phyloP scores from a whole-genome alignment of 1,140 invertebrate genomes.

The Drosophila cardini region DNA sequence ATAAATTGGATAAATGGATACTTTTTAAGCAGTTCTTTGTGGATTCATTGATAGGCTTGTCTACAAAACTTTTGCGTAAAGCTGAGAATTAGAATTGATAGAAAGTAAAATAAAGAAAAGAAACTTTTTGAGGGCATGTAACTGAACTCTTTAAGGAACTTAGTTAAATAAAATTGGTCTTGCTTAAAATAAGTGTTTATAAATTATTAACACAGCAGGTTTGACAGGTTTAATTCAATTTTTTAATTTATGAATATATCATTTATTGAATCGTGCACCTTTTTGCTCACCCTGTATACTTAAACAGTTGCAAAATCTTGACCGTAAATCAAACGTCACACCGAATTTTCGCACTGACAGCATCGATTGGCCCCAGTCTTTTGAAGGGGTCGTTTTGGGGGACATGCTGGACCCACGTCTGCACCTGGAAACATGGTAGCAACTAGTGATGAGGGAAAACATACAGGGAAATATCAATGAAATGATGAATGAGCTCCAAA shows the following conservation, averaged over 20 bases:
- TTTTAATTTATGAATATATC: too few relatives aligned
- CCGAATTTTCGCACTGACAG: constrained; percentile 1
- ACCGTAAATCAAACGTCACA: constrained; percentile 27
- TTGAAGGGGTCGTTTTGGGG: not conserved
- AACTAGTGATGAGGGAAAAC: not conserved
- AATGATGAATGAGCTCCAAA: too few relatives aligned
- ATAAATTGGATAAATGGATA: constrained; percentile 4
- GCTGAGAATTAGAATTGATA: not conserved
- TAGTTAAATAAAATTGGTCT: too few relatives aligned
- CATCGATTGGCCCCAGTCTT: not conserved
- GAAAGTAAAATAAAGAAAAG: not conserved
- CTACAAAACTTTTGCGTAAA: not conserved
- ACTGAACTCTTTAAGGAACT: too few relatives aligned
- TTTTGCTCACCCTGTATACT: constrained; percentile 22
- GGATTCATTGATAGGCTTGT: not conserved
- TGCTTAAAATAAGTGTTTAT: too few relatives aligned
- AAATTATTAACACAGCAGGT: too few relatives aligned
- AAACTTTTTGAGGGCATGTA: too few relatives aligned
- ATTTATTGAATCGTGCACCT: not conserved
- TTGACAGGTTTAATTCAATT: too few relatives aligned
- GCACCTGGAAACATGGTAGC: not conserved
- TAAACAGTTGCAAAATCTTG: constrained; percentile 2
- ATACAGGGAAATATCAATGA: too few relatives aligned
- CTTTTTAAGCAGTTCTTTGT: constrained; percentile 7
- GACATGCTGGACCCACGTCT: not conserved